Evolutionary conservation across 2,888 invertebrate species (phyloP), one percentile per base, ranked within the genome.

Genomic region (Apotomis betuletana): DNA sequence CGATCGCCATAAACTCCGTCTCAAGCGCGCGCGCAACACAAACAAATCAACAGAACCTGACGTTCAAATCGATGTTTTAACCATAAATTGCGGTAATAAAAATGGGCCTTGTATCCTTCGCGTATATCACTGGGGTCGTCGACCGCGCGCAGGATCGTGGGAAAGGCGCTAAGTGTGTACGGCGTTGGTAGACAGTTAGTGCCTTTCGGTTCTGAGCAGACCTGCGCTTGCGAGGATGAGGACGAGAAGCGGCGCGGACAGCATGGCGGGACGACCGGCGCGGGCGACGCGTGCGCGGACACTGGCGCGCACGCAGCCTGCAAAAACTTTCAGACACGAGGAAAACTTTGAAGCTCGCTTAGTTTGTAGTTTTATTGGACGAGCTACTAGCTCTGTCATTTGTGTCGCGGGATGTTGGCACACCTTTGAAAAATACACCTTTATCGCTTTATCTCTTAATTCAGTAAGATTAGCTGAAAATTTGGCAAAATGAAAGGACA

Each of bases 41-140:
- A 69, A 70, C 64, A 64, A 68, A 72, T 38, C 62, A 58, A 59
- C 70, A 52, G 60, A 67, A 67, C 70, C 65, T 70, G 61, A 52
- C 68, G 68, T 46, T 77, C 77, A 77, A 78, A 77, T 76, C 74
- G 75, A 77, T 80, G 78, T 77, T 77, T 55, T 12, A 41, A 38
- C 61, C 60, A 69, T 67, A 67, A 70, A 70, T 67, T 52, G 15
- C 55, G 71, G 72, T 67, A 67, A 73, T 73, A 75, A 75, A 75
- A 73, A 75, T 73, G 74, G 67, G 74, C 79, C 77, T 79, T 77
- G 81, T 80, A 83, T 84, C 83, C 85, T 83, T 77, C 76, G 84
- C 86, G 86, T 88, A 87, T 86, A 84, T 87, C 88, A 87, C 85
- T 82, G 87, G 87, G 91, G 90, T 91, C 90, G 83, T 79, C 80